Conservation (phyloP, 2,113 vertebrate species). For the cattle (Bos taurus) region ARS-UCD2.0 NC_037357.1:65303001-65303500, state of each 20-base stretch:
- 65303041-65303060: background rate
- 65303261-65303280: background rate
- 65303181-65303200: background rate
- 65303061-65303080: background rate
- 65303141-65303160: background rate
- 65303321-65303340: background rate
- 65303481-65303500: background rate
- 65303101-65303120: background rate
- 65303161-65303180: background rate
- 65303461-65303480: background rate
- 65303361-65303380: background rate
- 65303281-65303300: background rate
- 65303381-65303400: background rate
- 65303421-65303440: background rate
- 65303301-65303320: background rate
- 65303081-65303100: background rate
- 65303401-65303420: background rate
- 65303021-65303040: background rate
- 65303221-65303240: background rate
- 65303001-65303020: background rate
- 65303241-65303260: background rate
- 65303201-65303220: background rate
- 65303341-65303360: background rate
- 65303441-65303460: background rate
- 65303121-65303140: background rate